A percentile compares a stretch with the other conserved stretches of the same genome.
phyloP scores from a whole-genome alignment of 2,888 invertebrate genomes.

The Rhamnusium bicolor region DNA sequence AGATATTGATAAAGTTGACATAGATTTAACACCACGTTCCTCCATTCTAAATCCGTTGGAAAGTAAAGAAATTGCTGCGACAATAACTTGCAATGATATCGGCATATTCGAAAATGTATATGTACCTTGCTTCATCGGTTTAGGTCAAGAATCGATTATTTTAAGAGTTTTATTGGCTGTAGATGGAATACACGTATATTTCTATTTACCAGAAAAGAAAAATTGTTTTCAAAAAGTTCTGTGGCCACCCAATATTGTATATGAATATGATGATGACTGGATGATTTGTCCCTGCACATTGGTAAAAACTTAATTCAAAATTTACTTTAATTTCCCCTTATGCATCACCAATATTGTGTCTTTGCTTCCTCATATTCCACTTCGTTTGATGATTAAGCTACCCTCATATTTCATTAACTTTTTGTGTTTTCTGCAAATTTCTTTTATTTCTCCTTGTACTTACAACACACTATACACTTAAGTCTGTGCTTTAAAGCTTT shows the following conservation, averaged over 20 bases:
- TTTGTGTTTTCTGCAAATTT: no score
- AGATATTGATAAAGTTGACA: slow-evolving; percentile 59
- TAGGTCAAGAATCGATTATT: slow-evolving; percentile 56
- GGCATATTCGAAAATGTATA: slow-evolving; percentile 67
- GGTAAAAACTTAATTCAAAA: slow-evolving; percentile 1
- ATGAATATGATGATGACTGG: slow-evolving; percentile 50
- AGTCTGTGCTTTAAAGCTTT: no score
- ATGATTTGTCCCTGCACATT: slow-evolving; percentile 49
- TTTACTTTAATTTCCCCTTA: no score
- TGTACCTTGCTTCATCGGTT: slow-evolving; percentile 67
- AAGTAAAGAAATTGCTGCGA: slow-evolving; percentile 56
- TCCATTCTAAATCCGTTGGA: slow-evolving; percentile 59
- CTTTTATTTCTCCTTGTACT: no score
- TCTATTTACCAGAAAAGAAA: slow-evolving; percentile 63
- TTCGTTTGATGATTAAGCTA: no score
- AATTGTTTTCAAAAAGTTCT: slow-evolving; percentile 52
- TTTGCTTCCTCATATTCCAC: neutral
- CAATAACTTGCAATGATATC: slow-evolving; percentile 59
- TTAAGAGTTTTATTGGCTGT: slow-evolving; percentile 66
- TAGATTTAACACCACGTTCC: slow-evolving; percentile 61
- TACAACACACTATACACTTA: no score
- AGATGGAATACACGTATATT: slow-evolving; percentile 64
- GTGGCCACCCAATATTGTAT: slow-evolving; percentile 60
- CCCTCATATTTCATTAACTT: no score
- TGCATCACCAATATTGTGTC: no score